Conservation (phyloP, 2,888 invertebrate species). For the Dendrolimus pini region DNA sequence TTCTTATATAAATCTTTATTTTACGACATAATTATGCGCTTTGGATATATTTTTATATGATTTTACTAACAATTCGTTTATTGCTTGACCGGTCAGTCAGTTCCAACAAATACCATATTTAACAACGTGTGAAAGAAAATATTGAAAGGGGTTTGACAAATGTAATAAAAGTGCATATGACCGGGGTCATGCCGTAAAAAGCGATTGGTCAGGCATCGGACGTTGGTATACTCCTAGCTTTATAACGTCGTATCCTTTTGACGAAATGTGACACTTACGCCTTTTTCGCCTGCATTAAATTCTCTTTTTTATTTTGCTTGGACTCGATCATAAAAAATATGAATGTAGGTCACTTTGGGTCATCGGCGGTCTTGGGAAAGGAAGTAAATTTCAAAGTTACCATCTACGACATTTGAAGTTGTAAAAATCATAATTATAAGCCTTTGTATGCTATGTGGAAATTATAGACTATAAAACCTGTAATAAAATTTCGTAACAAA, state of each 20-base stretch:
- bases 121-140: constrained; percentile 70
- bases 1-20: constrained; percentile 53
- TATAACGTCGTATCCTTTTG: not conserved
- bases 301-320: not conserved
- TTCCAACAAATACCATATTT: constrained; percentile 55
- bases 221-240: constrained; percentile 9
- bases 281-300: not conserved
- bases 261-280: not conserved
- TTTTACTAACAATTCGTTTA: constrained; percentile 48
- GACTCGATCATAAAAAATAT: constrained; percentile 36
- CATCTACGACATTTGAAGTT: constrained; percentile 14
- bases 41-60: constrained; percentile 16
- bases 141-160: constrained; percentile 33
- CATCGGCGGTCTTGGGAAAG: constrained; percentile 63
- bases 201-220: constrained; percentile 68
- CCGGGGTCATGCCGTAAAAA: constrained; percentile 51
- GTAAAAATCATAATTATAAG: constrained; percentile 12
- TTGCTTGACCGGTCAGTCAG: constrained; percentile 52
- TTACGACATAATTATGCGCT: constrained; percentile 67
- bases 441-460: constrained; percentile 3
- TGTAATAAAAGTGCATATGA: constrained; percentile 41
- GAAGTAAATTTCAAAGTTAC: constrained; percentile 27
- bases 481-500: too few species aligned
- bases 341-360: constrained; percentile 59
- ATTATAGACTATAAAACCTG: not conserved